A percentile compares a stretch with the other conserved stretches of the same genome.
phyloP scores from a whole-genome alignment of 2,113 vertebrate genomes.

The Ammodytes marinus region DNA sequence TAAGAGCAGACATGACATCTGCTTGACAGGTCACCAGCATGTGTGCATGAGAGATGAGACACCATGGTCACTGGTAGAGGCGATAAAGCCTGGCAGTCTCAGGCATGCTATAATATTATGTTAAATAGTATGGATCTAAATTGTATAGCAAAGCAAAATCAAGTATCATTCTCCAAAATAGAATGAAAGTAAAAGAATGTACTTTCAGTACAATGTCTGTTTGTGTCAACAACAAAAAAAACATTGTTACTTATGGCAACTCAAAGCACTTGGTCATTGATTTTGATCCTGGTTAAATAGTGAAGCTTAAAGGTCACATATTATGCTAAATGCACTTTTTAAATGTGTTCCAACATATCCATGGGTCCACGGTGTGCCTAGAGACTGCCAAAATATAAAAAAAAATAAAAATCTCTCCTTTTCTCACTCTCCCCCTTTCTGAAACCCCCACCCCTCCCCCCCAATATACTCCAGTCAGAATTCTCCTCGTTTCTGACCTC shows the following conservation, averaged over 20 bases:
- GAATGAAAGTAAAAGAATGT: neutral
- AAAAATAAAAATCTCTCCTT: too few species aligned
- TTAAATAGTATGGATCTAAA: neutral
- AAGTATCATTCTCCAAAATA: neutral
- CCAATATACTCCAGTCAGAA: too few species aligned
- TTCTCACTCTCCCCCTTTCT: too few species aligned
- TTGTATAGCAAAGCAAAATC: neutral
- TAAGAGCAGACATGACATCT: conserved; percentile 76
- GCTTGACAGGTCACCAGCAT: conserved; percentile 72
- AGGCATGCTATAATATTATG: neutral
- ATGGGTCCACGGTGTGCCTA: too few species aligned
- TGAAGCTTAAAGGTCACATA: neutral
- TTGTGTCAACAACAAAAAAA: neutral
- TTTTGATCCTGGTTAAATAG: conserved; percentile 1
- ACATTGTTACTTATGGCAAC: neutral
- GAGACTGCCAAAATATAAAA: too few species aligned
- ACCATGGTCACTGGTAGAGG: conserved; percentile 44
- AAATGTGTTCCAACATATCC: too few species aligned
- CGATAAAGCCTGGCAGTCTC: neutral
- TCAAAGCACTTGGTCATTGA: neutral
- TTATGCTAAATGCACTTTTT: too few species aligned
- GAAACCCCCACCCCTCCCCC: too few species aligned
- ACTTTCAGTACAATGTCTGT: neutral
- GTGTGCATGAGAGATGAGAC: conserved; percentile 77
- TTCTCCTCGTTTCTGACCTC: too few species aligned